Conservation (phyloP, 2,888 invertebrate genomes). For the Leptinotarsa haldemani region DNA sequence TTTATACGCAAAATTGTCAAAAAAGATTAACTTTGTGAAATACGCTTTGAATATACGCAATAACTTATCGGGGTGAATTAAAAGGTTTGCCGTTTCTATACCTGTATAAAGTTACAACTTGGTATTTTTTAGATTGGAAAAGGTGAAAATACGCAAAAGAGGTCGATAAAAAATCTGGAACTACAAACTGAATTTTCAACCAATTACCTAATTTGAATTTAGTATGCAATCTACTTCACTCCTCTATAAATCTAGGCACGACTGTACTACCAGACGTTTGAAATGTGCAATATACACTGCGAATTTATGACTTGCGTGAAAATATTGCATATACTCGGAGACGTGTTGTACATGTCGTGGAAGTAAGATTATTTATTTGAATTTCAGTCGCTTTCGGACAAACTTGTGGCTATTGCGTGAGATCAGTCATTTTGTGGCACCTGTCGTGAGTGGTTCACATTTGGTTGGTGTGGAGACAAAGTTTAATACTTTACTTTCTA, state of each 20-base stretch:
- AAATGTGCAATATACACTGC: constrained; percentile 40
- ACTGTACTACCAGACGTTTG: constrained; percentile 30
- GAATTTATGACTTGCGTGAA: constrained; percentile 44
- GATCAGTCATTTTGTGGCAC: constrained; percentile 38
- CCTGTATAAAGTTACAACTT: too few species aligned
- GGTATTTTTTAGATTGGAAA: too few species aligned
- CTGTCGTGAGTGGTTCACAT: constrained; percentile 38
- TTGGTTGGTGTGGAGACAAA: constrained; percentile 10
- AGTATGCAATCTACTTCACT: constrained; percentile 2
- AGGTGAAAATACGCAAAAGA: too few species aligned
- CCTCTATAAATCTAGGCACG: constrained; percentile 29
- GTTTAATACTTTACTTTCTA: too few species aligned
- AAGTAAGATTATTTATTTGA: constrained; percentile 39
- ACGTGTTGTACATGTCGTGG: constrained; percentile 38
- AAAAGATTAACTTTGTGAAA: too few species aligned
- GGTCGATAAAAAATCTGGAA: too few species aligned
- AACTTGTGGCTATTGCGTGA: constrained; percentile 33
- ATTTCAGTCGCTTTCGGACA: constrained; percentile 27
- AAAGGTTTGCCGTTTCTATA: too few species aligned
- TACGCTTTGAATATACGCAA: too few species aligned
- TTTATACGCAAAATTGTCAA: too few species aligned
- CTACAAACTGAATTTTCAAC: neutral
- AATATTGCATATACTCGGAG: constrained; percentile 46
- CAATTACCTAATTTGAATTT: neutral
- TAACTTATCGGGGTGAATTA: too few species aligned